Conservation (phyloP, 2,888 invertebrate species). For the Euproctis similis region DNA sequence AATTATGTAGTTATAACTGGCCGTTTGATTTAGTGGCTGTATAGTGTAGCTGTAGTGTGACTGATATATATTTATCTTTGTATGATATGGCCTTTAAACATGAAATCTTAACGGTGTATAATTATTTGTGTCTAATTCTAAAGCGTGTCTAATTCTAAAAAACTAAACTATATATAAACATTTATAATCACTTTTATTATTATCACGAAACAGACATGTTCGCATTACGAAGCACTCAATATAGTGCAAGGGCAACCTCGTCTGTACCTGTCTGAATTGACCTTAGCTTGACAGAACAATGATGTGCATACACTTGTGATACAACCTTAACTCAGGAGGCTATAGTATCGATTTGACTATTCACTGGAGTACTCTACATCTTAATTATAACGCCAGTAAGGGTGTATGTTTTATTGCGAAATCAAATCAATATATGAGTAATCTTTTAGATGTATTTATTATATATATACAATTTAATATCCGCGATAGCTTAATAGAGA, state of each 20-base stretch:
- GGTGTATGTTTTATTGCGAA: neutral
- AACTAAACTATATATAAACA: no score
- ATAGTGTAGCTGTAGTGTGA: no score
- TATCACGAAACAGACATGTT: slow-evolving; percentile 27
- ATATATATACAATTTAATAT: no score
- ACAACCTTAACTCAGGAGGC: slow-evolving; percentile 15
- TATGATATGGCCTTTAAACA: no score
- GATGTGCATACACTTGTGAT: slow-evolving; percentile 15
- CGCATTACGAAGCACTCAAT: slow-evolving; percentile 29
- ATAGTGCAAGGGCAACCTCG: slow-evolving; percentile 40
- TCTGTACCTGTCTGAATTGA: slow-evolving; percentile 9
- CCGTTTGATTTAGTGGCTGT: no score
- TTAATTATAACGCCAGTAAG: slow-evolving; percentile 2
- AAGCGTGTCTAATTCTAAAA: slow-evolving; percentile 36
- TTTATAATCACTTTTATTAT: slow-evolving; percentile 41
- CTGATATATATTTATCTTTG: no score
- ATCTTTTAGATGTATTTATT: no score
- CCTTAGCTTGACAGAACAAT: slow-evolving; percentile 31
- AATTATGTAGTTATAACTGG: no score
- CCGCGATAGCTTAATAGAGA: no score
- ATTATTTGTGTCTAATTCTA: no score
- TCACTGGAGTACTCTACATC: slow-evolving; percentile 11
- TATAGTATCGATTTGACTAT: slow-evolving; percentile 12
- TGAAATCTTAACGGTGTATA: no score
- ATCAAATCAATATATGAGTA: no score